Base-by-base conservation (phyloP, 2,888 invertebrate species). In the Anaspis maculata region DNA sequence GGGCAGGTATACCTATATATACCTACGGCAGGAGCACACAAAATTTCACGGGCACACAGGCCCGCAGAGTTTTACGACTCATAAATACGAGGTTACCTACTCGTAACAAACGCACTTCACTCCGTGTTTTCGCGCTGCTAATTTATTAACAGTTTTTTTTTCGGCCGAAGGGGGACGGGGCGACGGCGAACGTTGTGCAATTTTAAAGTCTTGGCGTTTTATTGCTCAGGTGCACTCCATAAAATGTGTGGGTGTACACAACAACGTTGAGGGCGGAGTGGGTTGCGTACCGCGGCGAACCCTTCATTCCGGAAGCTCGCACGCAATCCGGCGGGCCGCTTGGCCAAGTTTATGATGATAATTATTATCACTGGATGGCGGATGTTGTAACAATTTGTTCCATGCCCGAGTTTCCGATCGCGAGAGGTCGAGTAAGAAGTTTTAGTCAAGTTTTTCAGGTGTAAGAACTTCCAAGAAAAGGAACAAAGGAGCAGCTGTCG, bases 41-140 rank as follows among this genome's bases (percentile, higher is more conserved):
- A 9, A 19, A 19, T 19, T 19, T 19, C 19, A 6, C 5, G 19
- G 19, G 19, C 9, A 9, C 5, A 19, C 19, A n/a, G n/a, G n/a
- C 9, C 9, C 29, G 30, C 37, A 37, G 36, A 35, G 37, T 41
- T 44, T 44, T 42, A 44, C 33, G 34, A 33, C 34, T 37, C 44
- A 44, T 44, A 44, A 44, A 41, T 44, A 42, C 37, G 25, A 27
- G 38, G 31, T 25, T 34, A 38, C 25, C 34, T 38, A 27, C 27
- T 33, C 27, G 30, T 34, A 36, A 36, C 30, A 27, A 41, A 41
- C 39, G 35, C 34, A 31, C 41, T 34, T 35, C 39, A 44, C 32
- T 37, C 29, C 37, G 25, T 25, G 7, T 13, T 13, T 35, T 32
- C 16, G 24, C 25, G 10, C 24, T 15, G 36, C 22, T 34, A 39